Evolutionary conservation across 2,888 invertebrate genomes (phyloP).

Genomic region (Panopea generosa): DNA sequence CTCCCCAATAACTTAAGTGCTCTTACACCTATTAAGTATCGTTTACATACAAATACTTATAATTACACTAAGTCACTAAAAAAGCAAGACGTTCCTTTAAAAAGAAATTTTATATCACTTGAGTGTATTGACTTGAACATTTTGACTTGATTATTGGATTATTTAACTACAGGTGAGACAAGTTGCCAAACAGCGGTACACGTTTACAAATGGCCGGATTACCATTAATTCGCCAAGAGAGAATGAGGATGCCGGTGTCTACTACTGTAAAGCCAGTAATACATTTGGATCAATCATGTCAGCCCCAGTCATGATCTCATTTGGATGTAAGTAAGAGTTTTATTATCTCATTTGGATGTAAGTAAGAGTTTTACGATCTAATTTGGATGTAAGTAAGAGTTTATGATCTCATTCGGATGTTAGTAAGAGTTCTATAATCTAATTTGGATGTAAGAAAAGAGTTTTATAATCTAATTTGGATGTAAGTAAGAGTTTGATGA

Average conservation of each 20-base stretch:
- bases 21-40: no score
- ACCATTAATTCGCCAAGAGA: constrained; percentile 93
- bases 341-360: constrained; percentile 92
- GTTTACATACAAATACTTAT: no score
- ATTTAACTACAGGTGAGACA: constrained; percentile 85
- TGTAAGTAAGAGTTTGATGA: constrained; percentile 87
- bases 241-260: constrained; percentile 92
- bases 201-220: constrained; percentile 95
- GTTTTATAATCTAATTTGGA: constrained; percentile 94
- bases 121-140: no score
- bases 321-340: constrained; percentile 90
- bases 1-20: no score
- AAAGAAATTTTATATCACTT: no score
- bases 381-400: constrained; percentile 90
- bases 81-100: no score
- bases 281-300: constrained; percentile 95
- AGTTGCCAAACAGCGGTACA: constrained; percentile 90
- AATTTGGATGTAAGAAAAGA: constrained; percentile 91
- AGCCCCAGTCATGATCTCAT: constrained; percentile 94
- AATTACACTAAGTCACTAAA: no score
- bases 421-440: no score
- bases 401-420: constrained; percentile 94
- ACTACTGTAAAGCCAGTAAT: constrained; percentile 96
- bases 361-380: constrained; percentile 89
- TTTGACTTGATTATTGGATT: constrained; percentile 67